Evolutionary conservation across 2,113 vertebrate species (phyloP).

Genomic region (Syngnathus typhle): DNA sequence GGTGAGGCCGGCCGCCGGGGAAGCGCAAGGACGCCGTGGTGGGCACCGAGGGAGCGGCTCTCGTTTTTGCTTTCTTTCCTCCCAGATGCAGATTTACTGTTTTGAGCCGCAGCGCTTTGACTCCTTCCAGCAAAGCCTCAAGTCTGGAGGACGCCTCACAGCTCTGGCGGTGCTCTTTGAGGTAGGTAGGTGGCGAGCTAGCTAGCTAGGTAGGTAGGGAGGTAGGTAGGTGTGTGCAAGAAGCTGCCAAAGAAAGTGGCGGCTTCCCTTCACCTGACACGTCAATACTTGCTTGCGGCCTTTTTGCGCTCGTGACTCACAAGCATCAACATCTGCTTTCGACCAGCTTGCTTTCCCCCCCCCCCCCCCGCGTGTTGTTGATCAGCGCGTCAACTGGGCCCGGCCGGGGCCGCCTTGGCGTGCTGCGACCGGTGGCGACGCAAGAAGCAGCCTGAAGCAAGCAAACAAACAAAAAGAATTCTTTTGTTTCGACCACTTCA

Average conservation of each 20-base stretch:
- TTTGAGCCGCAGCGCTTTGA: slow-evolving; percentile 77
- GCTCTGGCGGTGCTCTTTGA: slow-evolving; percentile 89
- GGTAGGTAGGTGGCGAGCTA: slow-evolving; percentile 69
- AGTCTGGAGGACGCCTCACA: slow-evolving; percentile 81
- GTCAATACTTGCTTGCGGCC: background rate
- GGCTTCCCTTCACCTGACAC: background rate
- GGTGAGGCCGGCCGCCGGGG: slow-evolving; percentile 72
- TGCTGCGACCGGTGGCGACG: background rate
- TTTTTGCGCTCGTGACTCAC: background rate
- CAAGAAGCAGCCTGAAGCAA: background rate
- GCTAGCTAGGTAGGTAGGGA: too few relatives aligned
- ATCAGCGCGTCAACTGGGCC: background rate
- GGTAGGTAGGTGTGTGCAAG: too few relatives aligned
- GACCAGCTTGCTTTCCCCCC: background rate
- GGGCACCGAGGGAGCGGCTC: background rate
- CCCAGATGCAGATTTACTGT: slow-evolving; percentile 96
- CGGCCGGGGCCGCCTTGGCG: background rate
- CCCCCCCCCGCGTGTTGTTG: background rate
- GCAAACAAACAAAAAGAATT: background rate
- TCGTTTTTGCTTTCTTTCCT: slow-evolving; percentile 17
- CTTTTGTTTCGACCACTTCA: too few relatives aligned
- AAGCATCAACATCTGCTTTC: background rate
- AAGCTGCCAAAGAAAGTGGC: background rate
- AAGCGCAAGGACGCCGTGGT: background rate
- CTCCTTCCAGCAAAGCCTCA: slow-evolving; percentile 81